Conservation (phyloP, 2,888 invertebrate genomes). For the Athalia rosae region DNA sequence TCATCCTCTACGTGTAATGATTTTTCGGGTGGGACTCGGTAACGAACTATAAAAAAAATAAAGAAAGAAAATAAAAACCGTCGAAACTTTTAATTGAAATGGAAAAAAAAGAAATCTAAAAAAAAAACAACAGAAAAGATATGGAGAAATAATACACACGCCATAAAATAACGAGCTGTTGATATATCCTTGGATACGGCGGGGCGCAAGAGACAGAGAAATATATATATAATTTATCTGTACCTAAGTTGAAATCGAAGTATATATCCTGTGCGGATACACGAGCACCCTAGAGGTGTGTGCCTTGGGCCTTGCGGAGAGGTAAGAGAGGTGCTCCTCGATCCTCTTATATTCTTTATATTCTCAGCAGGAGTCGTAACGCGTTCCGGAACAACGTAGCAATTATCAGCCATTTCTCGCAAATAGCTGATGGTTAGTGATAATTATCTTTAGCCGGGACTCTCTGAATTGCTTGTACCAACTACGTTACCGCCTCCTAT, state of each 20-base stretch:
- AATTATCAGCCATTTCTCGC: constrained; percentile 74
- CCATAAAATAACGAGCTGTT: too few relatives aligned
- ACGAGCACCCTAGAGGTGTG: constrained; percentile 31
- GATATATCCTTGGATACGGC: too few relatives aligned
- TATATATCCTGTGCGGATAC: background rate
- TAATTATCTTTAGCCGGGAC: constrained; percentile 69
- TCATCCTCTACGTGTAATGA: too few relatives aligned
- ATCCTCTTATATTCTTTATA: background rate
- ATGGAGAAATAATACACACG: too few relatives aligned
- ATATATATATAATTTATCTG: too few relatives aligned
- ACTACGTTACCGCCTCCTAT: constrained; percentile 37
- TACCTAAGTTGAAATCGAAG: too few relatives aligned
- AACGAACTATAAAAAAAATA: too few relatives aligned
- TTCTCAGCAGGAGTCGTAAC: constrained; percentile 30
- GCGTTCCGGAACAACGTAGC: constrained; percentile 70
- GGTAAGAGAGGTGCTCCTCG: background rate
- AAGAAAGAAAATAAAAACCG: too few relatives aligned
- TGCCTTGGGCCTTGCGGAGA: background rate
- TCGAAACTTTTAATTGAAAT: background rate
- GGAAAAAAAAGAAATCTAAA: background rate
- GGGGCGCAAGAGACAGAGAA: too few relatives aligned
- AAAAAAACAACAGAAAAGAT: background rate
- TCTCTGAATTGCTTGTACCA: constrained; percentile 38
- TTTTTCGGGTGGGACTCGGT: too few relatives aligned
- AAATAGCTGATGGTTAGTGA: constrained; percentile 74